Conservation (phyloP, 2,888 invertebrate species). For the Caenorhabditis plicata region DNA sequence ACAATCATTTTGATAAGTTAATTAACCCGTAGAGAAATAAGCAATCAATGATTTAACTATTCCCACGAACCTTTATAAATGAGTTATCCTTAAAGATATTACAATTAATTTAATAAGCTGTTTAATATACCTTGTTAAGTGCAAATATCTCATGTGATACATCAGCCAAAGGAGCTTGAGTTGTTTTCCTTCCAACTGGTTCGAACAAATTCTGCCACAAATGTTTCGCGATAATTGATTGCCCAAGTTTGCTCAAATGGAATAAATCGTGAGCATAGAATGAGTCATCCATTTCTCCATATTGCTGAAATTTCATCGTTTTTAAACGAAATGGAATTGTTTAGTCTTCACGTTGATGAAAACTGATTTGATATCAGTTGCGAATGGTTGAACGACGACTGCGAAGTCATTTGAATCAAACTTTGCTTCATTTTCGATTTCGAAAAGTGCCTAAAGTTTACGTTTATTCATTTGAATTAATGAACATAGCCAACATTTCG, state of each 20-base stretch:
- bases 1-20: too few relatives aligned
- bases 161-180: background rate
- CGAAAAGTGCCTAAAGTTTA: slow-evolving; percentile 6
- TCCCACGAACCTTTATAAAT: too few relatives aligned
- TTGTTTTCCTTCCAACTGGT: background rate
- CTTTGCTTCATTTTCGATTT: slow-evolving; percentile 22
- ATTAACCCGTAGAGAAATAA: too few relatives aligned
- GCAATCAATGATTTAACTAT: too few relatives aligned
- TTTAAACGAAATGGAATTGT: background rate
- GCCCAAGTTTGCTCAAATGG: slow-evolving; percentile 46
- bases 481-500: too few relatives aligned
- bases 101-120: too few relatives aligned
- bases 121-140: too few relatives aligned
- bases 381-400: slow-evolving; percentile 23
- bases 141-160: too few relatives aligned
- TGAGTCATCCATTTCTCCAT: slow-evolving; percentile 16
- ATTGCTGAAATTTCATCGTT: background rate
- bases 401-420: slow-evolving; percentile 19
- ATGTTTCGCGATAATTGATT: slow-evolving; percentile 30
- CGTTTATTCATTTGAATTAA: background rate
- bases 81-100: too few relatives aligned
- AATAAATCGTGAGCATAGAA: slow-evolving; percentile 46
- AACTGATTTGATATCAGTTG: slow-evolving; percentile 8
- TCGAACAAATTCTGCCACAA: slow-evolving; percentile 49
- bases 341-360: slow-evolving; percentile 18